Evolutionary conservation across 2,797 vertebrate species (phyloP).

Genomic region (Gymnodraco acuticeps): DNA sequence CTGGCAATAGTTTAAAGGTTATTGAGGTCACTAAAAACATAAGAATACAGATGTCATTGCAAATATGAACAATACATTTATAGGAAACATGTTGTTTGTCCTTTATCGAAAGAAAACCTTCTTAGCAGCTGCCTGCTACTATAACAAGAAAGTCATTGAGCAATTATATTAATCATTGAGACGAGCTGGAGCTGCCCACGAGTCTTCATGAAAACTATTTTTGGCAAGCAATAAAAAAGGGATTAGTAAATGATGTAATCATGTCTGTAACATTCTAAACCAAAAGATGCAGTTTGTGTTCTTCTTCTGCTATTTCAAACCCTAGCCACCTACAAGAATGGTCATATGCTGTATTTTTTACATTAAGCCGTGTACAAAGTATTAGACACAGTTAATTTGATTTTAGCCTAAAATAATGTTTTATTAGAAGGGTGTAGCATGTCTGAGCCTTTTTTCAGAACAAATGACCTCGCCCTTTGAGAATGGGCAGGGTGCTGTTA

Average conservation of each 20-base stretch:
- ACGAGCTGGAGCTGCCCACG: neutral
- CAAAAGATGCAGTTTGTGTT: neutral
- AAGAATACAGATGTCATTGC: neutral
- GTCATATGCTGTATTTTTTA: neutral
- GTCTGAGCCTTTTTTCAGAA: slow-evolving; percentile 39
- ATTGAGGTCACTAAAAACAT: neutral
- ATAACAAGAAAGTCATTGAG: neutral
- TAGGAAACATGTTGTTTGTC: neutral
- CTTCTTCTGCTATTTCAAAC: slow-evolving; percentile 23
- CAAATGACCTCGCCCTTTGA: neutral
- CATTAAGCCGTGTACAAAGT: slow-evolving; percentile 2
- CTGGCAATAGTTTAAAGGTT: neutral
- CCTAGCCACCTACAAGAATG: slow-evolving; percentile 2
- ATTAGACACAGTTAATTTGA: slow-evolving; percentile 15
- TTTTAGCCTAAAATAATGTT: slow-evolving; percentile 42
- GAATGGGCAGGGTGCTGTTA: slow-evolving; percentile 52
- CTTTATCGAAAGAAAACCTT: neutral
- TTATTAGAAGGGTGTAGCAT: slow-evolving; percentile 53
- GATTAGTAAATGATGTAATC: slow-evolving; percentile 9
- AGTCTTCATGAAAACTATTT: slow-evolving; percentile 13
- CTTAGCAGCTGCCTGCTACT: neutral
- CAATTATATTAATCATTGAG: neutral
- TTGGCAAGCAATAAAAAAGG: neutral
- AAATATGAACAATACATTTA: neutral
- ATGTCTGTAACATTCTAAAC: neutral